These are phyloP conservation scores for Idaea straminata DNA, from an alignment of 2,888 invertebrate genomes.

Conservation along the genomic window DNA sequence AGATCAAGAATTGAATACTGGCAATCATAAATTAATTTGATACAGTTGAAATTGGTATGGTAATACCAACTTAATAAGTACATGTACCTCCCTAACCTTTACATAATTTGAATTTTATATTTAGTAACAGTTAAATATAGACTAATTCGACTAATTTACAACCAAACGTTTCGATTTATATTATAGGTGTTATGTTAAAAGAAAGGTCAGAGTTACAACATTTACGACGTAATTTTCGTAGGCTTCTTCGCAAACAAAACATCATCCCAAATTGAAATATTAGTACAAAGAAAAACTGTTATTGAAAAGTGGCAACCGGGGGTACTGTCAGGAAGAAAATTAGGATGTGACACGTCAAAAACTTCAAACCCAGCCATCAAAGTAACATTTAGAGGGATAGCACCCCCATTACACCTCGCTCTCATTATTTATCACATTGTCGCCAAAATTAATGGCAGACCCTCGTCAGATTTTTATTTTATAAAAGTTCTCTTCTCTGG, in stretches of 20 bases:
- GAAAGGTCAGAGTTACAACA: background rate
- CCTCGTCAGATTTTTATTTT: constrained; percentile 79
- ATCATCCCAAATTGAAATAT: constrained; percentile 52
- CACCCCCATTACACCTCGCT: constrained; percentile 76
- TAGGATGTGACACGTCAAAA: constrained; percentile 75
- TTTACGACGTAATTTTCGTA: background rate
- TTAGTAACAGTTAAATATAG: no score
- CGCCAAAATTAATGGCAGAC: constrained; percentile 75
- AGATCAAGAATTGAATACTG: no score
- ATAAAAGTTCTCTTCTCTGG: constrained; percentile 59
- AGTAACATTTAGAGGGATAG: constrained; percentile 57
- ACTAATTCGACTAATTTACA: no score
- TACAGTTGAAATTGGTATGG: no score
- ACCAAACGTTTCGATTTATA: no score
- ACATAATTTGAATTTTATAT: no score
- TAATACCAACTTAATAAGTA: no score
- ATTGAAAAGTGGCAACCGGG: constrained; percentile 66
- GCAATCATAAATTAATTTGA: no score
- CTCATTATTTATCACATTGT: constrained; percentile 80
- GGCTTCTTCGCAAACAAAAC: background rate
- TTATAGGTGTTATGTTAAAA: no score
- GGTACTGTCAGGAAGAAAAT: constrained; percentile 69
- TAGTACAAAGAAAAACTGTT: constrained; percentile 60
- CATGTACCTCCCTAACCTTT: no score
- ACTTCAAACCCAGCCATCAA: constrained; percentile 75